Evolutionary conservation across 2,888 invertebrate genomes (phyloP), one percentile per base, ranked within the genome.

Genomic region (Lampropteryx suffumata): DNA sequence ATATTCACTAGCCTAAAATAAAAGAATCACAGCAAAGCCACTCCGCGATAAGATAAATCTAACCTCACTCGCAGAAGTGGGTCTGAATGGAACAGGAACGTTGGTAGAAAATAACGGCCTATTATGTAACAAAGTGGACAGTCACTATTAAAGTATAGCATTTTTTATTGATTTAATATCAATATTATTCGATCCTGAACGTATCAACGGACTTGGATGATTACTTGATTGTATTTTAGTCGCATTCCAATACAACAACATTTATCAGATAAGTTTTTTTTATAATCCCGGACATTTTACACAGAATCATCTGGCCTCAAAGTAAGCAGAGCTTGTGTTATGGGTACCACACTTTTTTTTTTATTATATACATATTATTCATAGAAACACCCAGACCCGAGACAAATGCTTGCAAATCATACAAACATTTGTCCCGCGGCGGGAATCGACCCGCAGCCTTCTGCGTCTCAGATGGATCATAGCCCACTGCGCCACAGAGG

Each of bases 181-280:
- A 43, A 33, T 13, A 57, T 54, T 51, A 59, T 51, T 42, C 33
- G 46, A 62, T 43, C 52, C 55, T 41, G 58, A 63, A 64, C 62
- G 64, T 65, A 65, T 58, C 56, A 49, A 35, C 40, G 42, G 43
- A 52, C 48, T 33, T 47, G 40, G 29, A 52, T 55, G 54, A 60
- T 56, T 50, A 39, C 48, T 37, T 43, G 55, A 57, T 54, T 45
- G 51, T 57, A 51, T 50, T 51, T 54, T 54, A 50, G 54, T 47
- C 49, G 46, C 46, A 51, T 50, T 44, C 29, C 51, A 50, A 52
- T 45, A 43, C 30, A 36, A 10, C n/a, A 55, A 45, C 17, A 36
- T 11, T 5, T 21, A 21, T 11, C 13, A 28, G 24, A n/a, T 4
- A 35, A 35, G 7, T 24, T 24, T 3, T n/a, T n/a, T n/a, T n/a